These are phyloP conservation scores for Drosophila nr. fundita DNA, from an alignment of 2,888 invertebrate genomes.

Conservation along the genomic window DNA sequence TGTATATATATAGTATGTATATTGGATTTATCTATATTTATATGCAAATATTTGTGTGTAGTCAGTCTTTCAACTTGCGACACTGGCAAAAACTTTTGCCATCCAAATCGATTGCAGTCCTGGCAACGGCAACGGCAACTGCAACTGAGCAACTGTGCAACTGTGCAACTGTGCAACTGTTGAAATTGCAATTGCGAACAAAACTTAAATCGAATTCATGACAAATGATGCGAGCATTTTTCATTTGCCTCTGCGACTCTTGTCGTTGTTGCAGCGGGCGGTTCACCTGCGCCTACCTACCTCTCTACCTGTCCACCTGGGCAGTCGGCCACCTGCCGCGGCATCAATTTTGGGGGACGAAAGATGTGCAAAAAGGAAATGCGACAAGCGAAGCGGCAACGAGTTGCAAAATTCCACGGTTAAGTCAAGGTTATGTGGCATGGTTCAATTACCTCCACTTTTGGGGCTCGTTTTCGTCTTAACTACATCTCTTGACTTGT, in stretches of 20 bases:
- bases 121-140: constrained; percentile 2
- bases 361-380: constrained; percentile 20
- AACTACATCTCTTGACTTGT: constrained; percentile 16
- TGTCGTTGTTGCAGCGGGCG: not conserved
- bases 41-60: constrained; percentile 1
- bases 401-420: constrained; percentile 46
- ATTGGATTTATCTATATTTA: not conserved
- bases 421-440: constrained; percentile 73
- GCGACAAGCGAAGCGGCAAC: constrained; percentile 39
- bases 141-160: constrained; percentile 20
- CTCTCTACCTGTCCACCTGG: not conserved
- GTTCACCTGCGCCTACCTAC: not conserved
- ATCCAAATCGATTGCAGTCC: constrained; percentile 1
- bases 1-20: not conserved
- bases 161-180: constrained; percentile 18
- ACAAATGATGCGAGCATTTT: constrained; percentile 78
- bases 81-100: constrained; percentile 21
- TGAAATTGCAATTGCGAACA: constrained; percentile 44
- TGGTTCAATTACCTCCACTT: constrained; percentile 74
- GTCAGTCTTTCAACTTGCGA: constrained; percentile 1
- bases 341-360: constrained; percentile 17
- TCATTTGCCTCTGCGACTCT: constrained; percentile 37
- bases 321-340: not conserved
- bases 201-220: constrained; percentile 78
- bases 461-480: constrained; percentile 35